Evolutionary conservation across 1,140 invertebrate genomes (phyloP).

Genomic region (Camponotus pennsylvanicus): DNA sequence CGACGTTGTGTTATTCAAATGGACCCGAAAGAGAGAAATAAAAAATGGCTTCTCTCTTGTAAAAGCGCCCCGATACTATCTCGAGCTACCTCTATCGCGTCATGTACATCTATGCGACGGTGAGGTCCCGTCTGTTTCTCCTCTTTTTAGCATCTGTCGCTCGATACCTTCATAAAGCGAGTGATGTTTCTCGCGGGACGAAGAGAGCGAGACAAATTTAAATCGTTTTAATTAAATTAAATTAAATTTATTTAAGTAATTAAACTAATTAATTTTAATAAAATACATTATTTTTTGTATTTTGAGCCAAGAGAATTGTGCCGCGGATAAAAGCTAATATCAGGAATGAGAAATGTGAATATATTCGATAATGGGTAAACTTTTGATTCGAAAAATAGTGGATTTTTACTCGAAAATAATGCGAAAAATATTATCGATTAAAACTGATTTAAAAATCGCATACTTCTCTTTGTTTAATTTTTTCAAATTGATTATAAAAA

Average conservation of each 20-base stretch:
- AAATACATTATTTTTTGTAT: neutral
- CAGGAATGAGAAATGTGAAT: neutral
- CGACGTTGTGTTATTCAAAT: slow-evolving; percentile 76
- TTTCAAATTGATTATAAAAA: neutral
- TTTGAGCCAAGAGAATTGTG: neutral
- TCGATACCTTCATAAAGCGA: slow-evolving; percentile 46
- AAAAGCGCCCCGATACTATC: slow-evolving; percentile 70
- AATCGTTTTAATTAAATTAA: too few species aligned
- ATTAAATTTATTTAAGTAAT: too few species aligned
- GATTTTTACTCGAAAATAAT: slow-evolving; percentile 1
- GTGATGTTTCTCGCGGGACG: neutral
- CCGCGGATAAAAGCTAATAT: neutral
- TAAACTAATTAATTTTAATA: too few species aligned
- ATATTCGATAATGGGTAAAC: neutral
- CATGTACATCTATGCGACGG: slow-evolving; percentile 68
- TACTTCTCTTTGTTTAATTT: neutral
- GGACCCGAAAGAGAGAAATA: slow-evolving; percentile 53
- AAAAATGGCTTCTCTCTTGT: slow-evolving; percentile 53
- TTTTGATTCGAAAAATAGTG: neutral
- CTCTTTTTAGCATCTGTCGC: slow-evolving; percentile 29
- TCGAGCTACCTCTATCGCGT: slow-evolving; percentile 63
- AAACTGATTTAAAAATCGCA: neutral
- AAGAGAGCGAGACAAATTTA: too few species aligned
- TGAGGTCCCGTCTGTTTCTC: slow-evolving; percentile 30
- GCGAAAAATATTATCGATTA: neutral